phyloP scores from a whole-genome alignment of 2,888 invertebrate genomes.

The Synergus laeviventris region DNA sequence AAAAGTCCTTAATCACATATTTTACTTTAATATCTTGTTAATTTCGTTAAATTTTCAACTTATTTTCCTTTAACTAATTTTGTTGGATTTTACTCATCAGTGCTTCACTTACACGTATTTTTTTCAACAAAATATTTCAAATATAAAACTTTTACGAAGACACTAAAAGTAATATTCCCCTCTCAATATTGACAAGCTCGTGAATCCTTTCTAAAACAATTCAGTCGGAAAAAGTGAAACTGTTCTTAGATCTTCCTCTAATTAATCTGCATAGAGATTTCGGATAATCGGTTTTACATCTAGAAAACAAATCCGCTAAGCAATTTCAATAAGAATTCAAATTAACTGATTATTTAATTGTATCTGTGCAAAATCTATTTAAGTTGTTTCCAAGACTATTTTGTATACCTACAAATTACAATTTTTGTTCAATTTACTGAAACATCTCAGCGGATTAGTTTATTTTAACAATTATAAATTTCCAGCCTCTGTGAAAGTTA shows the following conservation, averaged over 20 bases:
- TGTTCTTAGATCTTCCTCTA: slow-evolving; percentile 4
- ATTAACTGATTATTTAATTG: not conserved
- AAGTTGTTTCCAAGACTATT: not conserved
- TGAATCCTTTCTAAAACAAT: slow-evolving; percentile 25
- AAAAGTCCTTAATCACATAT: slow-evolving; percentile 3
- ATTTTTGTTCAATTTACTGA: not conserved
- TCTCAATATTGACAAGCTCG: not conserved
- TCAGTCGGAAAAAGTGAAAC: slow-evolving; percentile 23
- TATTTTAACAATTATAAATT: not conserved
- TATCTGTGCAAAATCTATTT: slow-evolving; percentile 9
- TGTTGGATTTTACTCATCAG: not conserved
- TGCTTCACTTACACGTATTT: not conserved
- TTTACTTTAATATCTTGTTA: slow-evolving; percentile 1
- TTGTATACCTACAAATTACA: not conserved
- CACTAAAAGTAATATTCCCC: not conserved
- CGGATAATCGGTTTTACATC: not conserved
- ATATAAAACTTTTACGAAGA: slow-evolving; percentile 33
- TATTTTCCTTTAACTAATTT: not conserved
- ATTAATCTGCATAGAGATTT: not conserved
- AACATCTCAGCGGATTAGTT: not conserved
- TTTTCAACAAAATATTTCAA: not conserved
- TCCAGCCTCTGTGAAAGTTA: not conserved
- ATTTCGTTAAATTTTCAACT: slow-evolving; percentile 9
- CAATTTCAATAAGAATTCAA: slow-evolving; percentile 1
- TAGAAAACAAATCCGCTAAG: not conserved